Base-by-base conservation (phyloP, 23 tunicate species). In the Styela clava region DNA sequence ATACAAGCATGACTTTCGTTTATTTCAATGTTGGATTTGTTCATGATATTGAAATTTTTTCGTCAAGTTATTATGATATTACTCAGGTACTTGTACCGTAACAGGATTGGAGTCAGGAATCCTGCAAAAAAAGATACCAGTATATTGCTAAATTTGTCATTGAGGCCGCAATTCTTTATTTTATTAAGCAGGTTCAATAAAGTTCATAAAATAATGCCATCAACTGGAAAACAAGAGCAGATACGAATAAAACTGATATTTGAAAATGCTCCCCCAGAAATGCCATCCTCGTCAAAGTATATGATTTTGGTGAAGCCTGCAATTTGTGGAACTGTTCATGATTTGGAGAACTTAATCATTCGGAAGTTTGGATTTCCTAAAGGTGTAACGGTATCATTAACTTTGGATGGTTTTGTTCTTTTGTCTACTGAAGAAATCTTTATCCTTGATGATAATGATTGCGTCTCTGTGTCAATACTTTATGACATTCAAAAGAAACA, bases 361-460 rank as follows among this genome's bases (percentile, higher is more conserved):
- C 20, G 81, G 9, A 76, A 76, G 65, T 76, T 76, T 76, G 81
- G 81, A 51, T 76, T 33, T 56, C 33, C 81, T 19, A 76, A 44
- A 24, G 65, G 65, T 3, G 65, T 56, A 1, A 44, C 52, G 23
- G 0, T 52, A 0, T 33, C 81, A 16, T 29, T 76, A 1, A 5
- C 24, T 5, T 1, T 76, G 27, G 81, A 52, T 7, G 81, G 81
- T 24, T 76, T 44, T 52, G 19, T 23, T 24, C 64, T 76, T 0
- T 56, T 2, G n/a, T 51, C 81, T 5, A 26, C 64, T 22, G 81
- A 76, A 44, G 25, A 44, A 24, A 52, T 76, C 24, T 19, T 33
- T 5, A 25, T 76, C 19, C 64, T 76, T 5, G 18, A 22, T 22
- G 18, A 76, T 35, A 56, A 76, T 52, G 81, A 76, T n/a, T 16